Conservation (phyloP, 2,888 invertebrate species). For the Mythimna impura region DNA sequence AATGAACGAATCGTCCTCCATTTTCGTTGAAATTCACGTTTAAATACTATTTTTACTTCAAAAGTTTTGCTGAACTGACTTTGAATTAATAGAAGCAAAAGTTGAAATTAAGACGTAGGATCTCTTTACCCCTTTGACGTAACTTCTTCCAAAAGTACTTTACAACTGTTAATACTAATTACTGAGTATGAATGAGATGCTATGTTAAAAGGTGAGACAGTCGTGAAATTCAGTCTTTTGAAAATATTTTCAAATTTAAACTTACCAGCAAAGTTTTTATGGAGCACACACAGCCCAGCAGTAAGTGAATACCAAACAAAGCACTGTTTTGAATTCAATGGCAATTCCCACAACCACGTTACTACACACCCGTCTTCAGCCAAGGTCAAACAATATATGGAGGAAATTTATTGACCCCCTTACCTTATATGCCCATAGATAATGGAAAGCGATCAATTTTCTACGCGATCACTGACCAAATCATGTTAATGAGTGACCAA, state of each 20-base stretch:
- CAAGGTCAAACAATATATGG: slow-evolving; percentile 80
- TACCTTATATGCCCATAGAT: slow-evolving; percentile 77
- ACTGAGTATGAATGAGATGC: background rate
- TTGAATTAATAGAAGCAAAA: slow-evolving; percentile 17
- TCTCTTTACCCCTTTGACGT: background rate
- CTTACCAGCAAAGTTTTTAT: slow-evolving; percentile 17
- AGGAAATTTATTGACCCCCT: slow-evolving; percentile 70
- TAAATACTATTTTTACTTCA: slow-evolving; percentile 16
- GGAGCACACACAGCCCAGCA: background rate
- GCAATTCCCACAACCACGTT: slow-evolving; percentile 48
- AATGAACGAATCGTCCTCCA: slow-evolving; percentile 15
- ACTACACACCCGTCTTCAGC: slow-evolving; percentile 57
- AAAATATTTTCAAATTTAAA: background rate
- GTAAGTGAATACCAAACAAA: background rate
- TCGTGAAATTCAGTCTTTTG: background rate
- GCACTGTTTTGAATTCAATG: slow-evolving; percentile 21
- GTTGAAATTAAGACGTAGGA: background rate
- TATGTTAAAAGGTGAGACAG: background rate
- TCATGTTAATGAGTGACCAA: slow-evolving; percentile 81
- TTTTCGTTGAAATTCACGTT: slow-evolving; percentile 15
- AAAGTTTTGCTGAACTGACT: slow-evolving; percentile 29
- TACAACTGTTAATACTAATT: background rate
- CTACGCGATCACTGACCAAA: slow-evolving; percentile 81
- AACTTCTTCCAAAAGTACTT: background rate
- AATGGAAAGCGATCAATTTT: slow-evolving; percentile 83